A percentile compares a stretch with the other conserved stretches of the same genome.
Evolutionary conservation across 2,888 invertebrate genomes (phyloP).

Genomic region (Epinotia nisella): DNA sequence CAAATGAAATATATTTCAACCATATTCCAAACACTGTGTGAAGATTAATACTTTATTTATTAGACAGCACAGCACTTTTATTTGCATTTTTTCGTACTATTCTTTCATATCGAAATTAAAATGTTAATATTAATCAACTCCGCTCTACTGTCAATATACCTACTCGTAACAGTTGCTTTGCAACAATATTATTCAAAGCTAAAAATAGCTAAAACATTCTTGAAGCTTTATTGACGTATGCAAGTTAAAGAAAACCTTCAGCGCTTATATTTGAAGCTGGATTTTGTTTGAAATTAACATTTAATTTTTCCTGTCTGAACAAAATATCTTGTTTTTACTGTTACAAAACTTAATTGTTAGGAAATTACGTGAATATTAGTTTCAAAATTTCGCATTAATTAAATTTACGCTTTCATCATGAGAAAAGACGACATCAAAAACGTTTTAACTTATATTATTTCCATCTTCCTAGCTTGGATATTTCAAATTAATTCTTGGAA

Average conservation of each 20-base stretch:
- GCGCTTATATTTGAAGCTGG: background rate
- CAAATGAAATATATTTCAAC: too few relatives aligned
- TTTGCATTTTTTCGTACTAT: background rate
- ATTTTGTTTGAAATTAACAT: background rate
- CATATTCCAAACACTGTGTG: background rate
- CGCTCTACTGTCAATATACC: background rate
- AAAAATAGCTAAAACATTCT: background rate
- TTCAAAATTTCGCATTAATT: background rate
- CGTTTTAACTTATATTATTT: background rate
- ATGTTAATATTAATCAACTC: background rate
- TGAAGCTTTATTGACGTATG: background rate
- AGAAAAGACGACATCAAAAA: background rate
- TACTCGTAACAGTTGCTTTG: background rate
- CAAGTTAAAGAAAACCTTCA: background rate
- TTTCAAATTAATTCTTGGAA: too few relatives aligned
- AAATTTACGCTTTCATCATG: background rate
- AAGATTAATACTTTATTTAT: background rate
- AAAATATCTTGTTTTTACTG: background rate
- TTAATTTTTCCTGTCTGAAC: background rate
- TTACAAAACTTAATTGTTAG: background rate
- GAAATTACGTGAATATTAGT: background rate
- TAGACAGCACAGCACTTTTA: background rate
- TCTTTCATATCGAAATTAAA: constrained; percentile 3
- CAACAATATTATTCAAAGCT: constrained; percentile 2
- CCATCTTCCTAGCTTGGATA: too few relatives aligned